Evolutionary conservation across 2,888 invertebrate species (phyloP).

Genomic region (Folsomia candida): DNA sequence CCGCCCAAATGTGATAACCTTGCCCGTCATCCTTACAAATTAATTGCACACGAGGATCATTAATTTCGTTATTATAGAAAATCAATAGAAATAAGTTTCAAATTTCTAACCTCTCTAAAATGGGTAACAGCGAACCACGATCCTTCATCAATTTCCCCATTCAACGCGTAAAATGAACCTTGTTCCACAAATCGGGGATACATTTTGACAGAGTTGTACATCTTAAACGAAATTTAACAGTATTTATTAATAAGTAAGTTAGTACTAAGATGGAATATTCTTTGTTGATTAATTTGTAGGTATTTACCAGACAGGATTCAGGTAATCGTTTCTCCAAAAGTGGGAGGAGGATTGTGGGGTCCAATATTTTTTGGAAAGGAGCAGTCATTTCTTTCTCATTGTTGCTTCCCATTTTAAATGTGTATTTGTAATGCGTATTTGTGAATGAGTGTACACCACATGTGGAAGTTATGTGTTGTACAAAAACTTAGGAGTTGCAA

Average conservation of each 20-base stretch:
- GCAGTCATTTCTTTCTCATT: background rate
- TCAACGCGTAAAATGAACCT: background rate
- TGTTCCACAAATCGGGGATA: background rate
- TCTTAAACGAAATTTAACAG: background rate
- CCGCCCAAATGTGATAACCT: conserved; percentile 17
- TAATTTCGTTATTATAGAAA: too few species aligned
- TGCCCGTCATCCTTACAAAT: conserved; percentile 19
- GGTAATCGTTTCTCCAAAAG: conserved; percentile 11
- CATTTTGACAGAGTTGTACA: conserved; percentile 1
- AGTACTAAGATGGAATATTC: background rate
- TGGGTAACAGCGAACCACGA: conserved; percentile 21
- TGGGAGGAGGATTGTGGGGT: background rate
- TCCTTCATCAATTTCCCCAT: conserved; percentile 5
- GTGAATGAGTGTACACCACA: too few species aligned
- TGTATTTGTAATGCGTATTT: too few species aligned
- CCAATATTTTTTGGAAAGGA: background rate
- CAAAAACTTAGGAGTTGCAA: too few species aligned
- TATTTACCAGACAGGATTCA: background rate
- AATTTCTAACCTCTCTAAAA: background rate
- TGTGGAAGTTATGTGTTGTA: too few species aligned
- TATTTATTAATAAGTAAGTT: background rate
- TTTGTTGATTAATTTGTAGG: too few species aligned
- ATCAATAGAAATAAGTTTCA: too few species aligned
- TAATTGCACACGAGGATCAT: too few species aligned
- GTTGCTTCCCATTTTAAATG: too few species aligned